Base-by-base conservation (phyloP, 2,113 vertebrate species). In the Columbina picui region DNA sequence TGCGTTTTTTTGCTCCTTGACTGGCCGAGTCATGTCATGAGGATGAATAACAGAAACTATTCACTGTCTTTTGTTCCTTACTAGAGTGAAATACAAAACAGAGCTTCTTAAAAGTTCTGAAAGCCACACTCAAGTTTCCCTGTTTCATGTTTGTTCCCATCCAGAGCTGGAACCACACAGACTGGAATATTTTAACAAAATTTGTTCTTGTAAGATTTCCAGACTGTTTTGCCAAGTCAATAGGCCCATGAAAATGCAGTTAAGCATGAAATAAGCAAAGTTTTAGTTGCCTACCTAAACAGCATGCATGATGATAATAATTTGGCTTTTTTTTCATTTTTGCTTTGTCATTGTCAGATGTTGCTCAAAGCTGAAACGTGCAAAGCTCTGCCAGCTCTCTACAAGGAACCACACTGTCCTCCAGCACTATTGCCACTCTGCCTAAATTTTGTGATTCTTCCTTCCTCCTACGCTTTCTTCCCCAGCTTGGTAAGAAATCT, bases 201-300 rank as follows among this genome's bases (percentile, higher is more conserved):
- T 94, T 73, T 92, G 84, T 78, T 91, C 87, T 79, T 96, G 92
- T 94, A 95, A 90, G 79, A 64, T 81, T 97, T 96, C 90, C 96
- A 96, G 79, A 38, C 47, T 20, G 2, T 52, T 94, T 93, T 96
- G 92, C 88, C 79, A 96, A 94, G 83, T 59, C 93, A 90, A 59
- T 41, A 74, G 81, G 59, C 91, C 91, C 89, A 85, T 89, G 75
- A 88, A 96, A 96, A 94, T 64, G 83, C 88, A 93, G 59, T 77
- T 89, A 77, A 96, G 91, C 93, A 78, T 95, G 87, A 96, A 96
- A 91, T 78, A 83, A 82, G n/a, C 82, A 74, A 94, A 93, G 55
- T 94, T 97, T 94, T 90, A 91, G 57, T 83, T 86, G 82, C 87
- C 84, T 93, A 96, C 78, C 74, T 96, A 79, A 93, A 93, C 63